Evolutionary conservation across 1,140 invertebrate genomes (phyloP).

Genomic region (Ganaspis sp.): DNA sequence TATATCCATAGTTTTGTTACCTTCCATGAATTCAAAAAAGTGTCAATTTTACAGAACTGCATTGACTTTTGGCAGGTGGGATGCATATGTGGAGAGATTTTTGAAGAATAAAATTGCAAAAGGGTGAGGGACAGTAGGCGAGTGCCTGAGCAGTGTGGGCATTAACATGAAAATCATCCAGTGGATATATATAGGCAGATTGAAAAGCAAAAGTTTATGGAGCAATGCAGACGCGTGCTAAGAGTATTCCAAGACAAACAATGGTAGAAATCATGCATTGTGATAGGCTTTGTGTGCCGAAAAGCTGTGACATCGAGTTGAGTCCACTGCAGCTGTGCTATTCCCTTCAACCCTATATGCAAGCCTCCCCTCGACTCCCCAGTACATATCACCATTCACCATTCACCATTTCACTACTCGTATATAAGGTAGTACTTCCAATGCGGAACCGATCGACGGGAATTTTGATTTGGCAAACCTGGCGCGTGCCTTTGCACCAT

Average conservation of each 20-base stretch:
- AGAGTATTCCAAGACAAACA: conserved; percentile 61
- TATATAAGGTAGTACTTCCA: conserved; percentile 40
- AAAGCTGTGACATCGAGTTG: conserved; percentile 74
- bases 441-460: conserved; percentile 41
- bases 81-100: conserved; percentile 22
- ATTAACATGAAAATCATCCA: conserved; percentile 21
- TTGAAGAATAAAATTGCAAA: conserved; percentile 22
- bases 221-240: conserved; percentile 66
- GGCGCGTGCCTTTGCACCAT: conserved; percentile 20
- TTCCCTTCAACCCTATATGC: conserved; percentile 37
- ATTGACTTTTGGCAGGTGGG: not conserved
- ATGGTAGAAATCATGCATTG: conserved; percentile 73
- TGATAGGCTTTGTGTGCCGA: conserved; percentile 67
- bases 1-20: too few relatives aligned
- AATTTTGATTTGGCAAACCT: conserved; percentile 34
- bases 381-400: conserved; percentile 15
- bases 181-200: not conserved
- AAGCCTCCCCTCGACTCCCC: conserved; percentile 32
- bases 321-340: conserved; percentile 64
- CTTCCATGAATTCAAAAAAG: too few relatives aligned
- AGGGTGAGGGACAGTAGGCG: not conserved
- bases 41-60: too few relatives aligned
- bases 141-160: not conserved
- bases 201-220: conserved; percentile 23
- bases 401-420: too few relatives aligned